Base-by-base conservation (phyloP, 2,113 vertebrate species). In the Euleptes europaea region DNA sequence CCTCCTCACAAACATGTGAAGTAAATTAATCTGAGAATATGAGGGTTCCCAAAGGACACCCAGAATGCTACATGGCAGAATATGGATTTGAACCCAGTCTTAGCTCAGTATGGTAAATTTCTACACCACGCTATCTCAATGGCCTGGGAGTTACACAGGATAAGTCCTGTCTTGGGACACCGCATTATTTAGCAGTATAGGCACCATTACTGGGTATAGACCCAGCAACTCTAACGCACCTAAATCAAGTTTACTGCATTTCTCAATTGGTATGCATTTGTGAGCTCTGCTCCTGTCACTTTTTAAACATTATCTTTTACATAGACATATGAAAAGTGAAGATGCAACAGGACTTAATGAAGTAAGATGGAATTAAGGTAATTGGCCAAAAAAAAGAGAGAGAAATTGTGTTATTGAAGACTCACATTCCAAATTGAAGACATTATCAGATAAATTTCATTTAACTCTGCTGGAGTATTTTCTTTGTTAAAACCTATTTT, bases 381-480 rank as follows among this genome's bases (percentile, higher is more conserved):
- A 9, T 74, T 70, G 69, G 4, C 26, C 35, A 38, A n/a, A 5
- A 54, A 21, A 78, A 10, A 60, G 73, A 2, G 47, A 33, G 42
- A 88, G 67, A 28, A 87, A 42, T 83, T 38, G 21, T 31, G 49
- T 9, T 5, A 2, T 44, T 83, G 77, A 84, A 72, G 35, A 28
- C 74, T 85, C 74, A 44, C 28, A 6, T 51, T 70, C 35, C 0
- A 6, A 44, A 82, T 42, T 71, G 54, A 44, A 60, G 73, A 38
- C 28, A 5, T 0, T 15, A 14, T 26, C 71, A 51, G 42, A 28
- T 63, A 60, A 70, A 82, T 76, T 3, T n/a, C 23, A 63, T 66
- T 86, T 73, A 31, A 28, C 35, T 86, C 9, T 76, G 35, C 9
- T 71, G 66, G 26, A 82, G 54, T 35, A 92, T 17, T 26, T 69